A percentile compares a stretch with the other conserved stretches of the same genome.
Conservation (phyloP, 2,888 invertebrate species). For the Carpatolechia fugitivella region DNA sequence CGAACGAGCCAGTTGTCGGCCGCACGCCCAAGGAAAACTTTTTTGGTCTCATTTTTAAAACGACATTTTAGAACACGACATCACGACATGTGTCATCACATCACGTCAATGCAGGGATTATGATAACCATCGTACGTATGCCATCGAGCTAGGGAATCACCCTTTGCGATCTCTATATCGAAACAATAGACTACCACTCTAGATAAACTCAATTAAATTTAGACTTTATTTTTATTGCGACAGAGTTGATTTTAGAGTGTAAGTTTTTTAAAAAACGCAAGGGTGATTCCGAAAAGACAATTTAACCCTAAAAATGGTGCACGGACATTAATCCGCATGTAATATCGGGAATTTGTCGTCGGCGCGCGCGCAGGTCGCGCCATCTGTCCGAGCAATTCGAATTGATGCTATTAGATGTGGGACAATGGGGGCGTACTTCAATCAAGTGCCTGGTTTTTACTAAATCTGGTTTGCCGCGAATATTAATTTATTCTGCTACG, state of each 20-base stretch:
- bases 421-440: conserved; percentile 30
- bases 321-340: conserved; percentile 78
- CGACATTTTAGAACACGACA: conserved; percentile 70
- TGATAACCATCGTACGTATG: conserved; percentile 78
- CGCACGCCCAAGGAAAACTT: conserved; percentile 26
- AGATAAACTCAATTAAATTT: conserved; percentile 23
- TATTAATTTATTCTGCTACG: background rate
- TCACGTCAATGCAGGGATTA: conserved; percentile 79
- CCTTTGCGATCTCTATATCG: conserved; percentile 68
- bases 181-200: conserved; percentile 44
- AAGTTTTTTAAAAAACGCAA: conserved; percentile 30
- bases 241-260: conserved; percentile 32
- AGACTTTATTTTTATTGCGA: conserved; percentile 25
- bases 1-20: conserved; percentile 26
- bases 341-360: conserved; percentile 79
- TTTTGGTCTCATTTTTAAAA: conserved; percentile 49
- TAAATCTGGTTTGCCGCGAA: background rate
- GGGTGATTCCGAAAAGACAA: conserved; percentile 74
- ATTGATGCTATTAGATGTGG: conserved; percentile 62
- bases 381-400: conserved; percentile 73
- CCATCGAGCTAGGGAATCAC: conserved; percentile 75
- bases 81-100: conserved; percentile 79
- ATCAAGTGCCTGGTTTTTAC: conserved; percentile 1
- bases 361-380: conserved; percentile 47
- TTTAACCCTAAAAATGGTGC: conserved; percentile 78